Conservation (phyloP, 2,888 invertebrate genomes). For the Unio pictorum region DNA sequence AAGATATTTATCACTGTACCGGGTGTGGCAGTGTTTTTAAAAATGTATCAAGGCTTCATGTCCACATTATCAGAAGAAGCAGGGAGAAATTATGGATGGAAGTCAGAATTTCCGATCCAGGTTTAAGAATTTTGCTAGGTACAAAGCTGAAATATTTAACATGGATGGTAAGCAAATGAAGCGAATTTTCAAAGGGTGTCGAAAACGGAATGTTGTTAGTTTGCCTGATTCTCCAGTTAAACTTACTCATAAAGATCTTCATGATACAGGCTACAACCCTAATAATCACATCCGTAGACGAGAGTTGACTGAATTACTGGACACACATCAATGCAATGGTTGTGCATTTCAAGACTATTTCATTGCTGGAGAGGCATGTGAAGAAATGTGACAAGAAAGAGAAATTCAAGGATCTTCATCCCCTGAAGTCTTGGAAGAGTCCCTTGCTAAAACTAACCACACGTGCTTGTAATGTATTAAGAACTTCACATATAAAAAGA, state of each 20-base stretch:
- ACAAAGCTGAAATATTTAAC: background rate
- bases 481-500: constrained; percentile 68
- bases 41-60: constrained; percentile 83
- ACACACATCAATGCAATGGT: constrained; percentile 64
- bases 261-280: constrained; percentile 70
- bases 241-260: constrained; percentile 5
- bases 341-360: constrained; percentile 67
- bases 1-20: constrained; percentile 76
- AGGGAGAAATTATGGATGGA: constrained; percentile 13
- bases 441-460: constrained; percentile 42
- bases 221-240: constrained; percentile 30
- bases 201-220: constrained; percentile 20
- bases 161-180: constrained; percentile 12
- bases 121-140: constrained; percentile 12
- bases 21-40: constrained; percentile 83
- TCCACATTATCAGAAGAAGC: constrained; percentile 81
- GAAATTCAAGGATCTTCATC: constrained; percentile 54
- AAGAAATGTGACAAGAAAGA: constrained; percentile 61
- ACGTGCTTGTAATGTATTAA: constrained; percentile 66
- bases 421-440: constrained; percentile 49
- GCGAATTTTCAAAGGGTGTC: constrained; percentile 28
- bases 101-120: constrained; percentile 11
- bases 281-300: constrained; percentile 62
- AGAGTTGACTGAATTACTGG: constrained; percentile 74
- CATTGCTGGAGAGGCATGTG: constrained; percentile 66